Evolutionary conservation across 64 coral and sea anemone genomes (phyloP).

Genomic region (Platygyra sinensis): DNA sequence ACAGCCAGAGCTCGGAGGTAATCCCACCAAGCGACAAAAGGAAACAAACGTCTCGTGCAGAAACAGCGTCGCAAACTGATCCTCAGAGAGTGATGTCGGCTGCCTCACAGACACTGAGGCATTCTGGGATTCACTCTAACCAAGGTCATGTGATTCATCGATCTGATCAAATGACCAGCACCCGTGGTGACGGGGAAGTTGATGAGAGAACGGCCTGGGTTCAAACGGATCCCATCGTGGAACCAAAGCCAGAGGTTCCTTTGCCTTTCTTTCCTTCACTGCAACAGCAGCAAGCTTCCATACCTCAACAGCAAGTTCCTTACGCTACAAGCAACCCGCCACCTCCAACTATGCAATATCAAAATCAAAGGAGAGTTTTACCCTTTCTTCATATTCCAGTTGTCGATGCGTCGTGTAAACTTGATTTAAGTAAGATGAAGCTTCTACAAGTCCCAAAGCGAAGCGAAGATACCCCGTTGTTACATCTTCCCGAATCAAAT

Average conservation of each 20-base stretch:
- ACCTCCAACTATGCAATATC: neutral
- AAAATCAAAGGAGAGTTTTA: conserved; percentile 19
- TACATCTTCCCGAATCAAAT: conserved; percentile 28
- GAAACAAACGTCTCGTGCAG: neutral
- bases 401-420: neutral
- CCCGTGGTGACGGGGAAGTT: neutral
- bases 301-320: neutral
- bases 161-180: neutral
- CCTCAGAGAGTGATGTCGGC: neutral
- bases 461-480: neutral
- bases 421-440: conserved; percentile 26
- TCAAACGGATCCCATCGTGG: neutral
- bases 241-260: neutral
- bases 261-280: neutral
- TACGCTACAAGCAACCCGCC: neutral
- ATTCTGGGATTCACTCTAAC: conserved; percentile 5
- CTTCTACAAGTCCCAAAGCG: conserved; percentile 28
- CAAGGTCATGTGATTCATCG: neutral
- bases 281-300: neutral
- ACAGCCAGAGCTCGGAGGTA: conserved; percentile 19
- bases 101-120: neutral
- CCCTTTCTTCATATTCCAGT: conserved; percentile 55
- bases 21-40: neutral
- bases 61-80: conserved; percentile 32
- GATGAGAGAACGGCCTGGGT: neutral